A percentile compares a stretch with the other conserved stretches of the same genome.
These are phyloP conservation scores for Cydia pomonella DNA, from an alignment of 1,140 invertebrate species.

Conservation along the genomic window DNA sequence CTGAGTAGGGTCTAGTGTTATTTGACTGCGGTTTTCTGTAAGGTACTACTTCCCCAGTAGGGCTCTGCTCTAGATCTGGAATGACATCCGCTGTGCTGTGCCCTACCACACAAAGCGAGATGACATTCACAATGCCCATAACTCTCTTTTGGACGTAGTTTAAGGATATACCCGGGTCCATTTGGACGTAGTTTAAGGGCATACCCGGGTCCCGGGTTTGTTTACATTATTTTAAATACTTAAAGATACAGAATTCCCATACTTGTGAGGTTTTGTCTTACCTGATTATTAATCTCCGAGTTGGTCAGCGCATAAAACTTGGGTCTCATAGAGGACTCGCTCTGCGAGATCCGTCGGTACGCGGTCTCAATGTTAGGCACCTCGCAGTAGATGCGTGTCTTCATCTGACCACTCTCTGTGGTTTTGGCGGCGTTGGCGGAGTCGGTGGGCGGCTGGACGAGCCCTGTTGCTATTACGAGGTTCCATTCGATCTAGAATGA, in stretches of 20 bases:
- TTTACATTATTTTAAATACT: too few relatives aligned
- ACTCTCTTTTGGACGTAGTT: too few relatives aligned
- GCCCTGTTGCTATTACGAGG: conserved; percentile 84
- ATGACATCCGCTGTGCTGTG: too few relatives aligned
- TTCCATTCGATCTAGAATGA: conserved; percentile 90
- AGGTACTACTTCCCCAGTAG: too few relatives aligned
- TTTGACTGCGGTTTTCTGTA: too few relatives aligned
- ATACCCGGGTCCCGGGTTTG: too few relatives aligned
- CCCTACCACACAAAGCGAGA: too few relatives aligned
- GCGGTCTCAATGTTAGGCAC: conserved; percentile 91
- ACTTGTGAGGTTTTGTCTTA: conserved; percentile 35
- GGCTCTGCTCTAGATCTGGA: too few relatives aligned
- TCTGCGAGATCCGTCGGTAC: conserved; percentile 85
- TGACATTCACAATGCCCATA: too few relatives aligned
- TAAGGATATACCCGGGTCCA: too few relatives aligned
- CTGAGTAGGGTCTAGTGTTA: too few relatives aligned
- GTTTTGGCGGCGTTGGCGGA: conserved; percentile 53
- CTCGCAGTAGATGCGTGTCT: conserved; percentile 85
- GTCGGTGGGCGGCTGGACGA: conserved; percentile 59
- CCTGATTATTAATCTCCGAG: conserved; percentile 87
- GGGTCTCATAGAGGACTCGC: conserved; percentile 90
- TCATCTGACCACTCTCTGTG: conserved; percentile 58
- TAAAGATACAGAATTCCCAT: background rate
- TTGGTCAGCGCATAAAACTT: conserved; percentile 92
- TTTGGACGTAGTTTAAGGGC: too few relatives aligned